Evolutionary conservation across 30 jellyfish, hydroid and myxozoan genomes (phyloP).

Genomic region (Chironex yamaguchii): DNA sequence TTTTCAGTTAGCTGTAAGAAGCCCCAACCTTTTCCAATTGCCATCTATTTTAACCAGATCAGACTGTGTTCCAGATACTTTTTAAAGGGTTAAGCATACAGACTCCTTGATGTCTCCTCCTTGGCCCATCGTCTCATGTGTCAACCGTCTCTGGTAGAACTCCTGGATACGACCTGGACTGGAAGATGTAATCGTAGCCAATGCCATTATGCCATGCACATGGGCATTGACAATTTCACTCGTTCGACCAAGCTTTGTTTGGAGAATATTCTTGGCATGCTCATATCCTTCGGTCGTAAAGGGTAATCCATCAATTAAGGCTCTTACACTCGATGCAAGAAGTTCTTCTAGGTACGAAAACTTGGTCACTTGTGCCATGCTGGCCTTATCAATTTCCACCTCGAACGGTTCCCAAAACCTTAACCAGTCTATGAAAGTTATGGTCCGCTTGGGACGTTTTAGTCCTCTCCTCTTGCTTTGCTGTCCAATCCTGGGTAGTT

Average conservation of each 20-base stretch:
- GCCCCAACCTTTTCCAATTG: constrained; percentile 74
- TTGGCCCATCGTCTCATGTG: constrained; percentile 82
- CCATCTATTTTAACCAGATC: constrained; percentile 72
- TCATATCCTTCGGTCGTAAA: constrained; percentile 75
- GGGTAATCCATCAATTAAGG: constrained; percentile 25
- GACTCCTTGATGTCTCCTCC: constrained; percentile 59
- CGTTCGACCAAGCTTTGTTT: constrained; percentile 69
- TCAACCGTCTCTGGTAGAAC: constrained; percentile 59
- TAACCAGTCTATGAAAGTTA: no score
- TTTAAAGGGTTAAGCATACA: constrained; percentile 60
- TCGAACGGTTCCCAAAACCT: no score
- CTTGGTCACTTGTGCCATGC: no score
- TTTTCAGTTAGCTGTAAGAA: no score
- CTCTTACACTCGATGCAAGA: no score
- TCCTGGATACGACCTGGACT: constrained; percentile 51
- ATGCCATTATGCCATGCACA: constrained; percentile 60
- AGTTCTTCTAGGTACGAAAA: no score
- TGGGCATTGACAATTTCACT: constrained; percentile 68
- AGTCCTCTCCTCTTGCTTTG: no score
- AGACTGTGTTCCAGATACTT: constrained; percentile 68
- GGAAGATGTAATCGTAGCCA: constrained; percentile 52
- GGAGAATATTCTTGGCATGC: constrained; percentile 66
- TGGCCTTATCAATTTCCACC: no score
- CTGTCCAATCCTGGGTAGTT: no score
- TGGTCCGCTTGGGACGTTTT: no score